Percentiles rank a stretch among this genome's conserved stretches.
Conservation (phyloP, 2,113 vertebrate species). For the Caranx ignobilis region DNA sequence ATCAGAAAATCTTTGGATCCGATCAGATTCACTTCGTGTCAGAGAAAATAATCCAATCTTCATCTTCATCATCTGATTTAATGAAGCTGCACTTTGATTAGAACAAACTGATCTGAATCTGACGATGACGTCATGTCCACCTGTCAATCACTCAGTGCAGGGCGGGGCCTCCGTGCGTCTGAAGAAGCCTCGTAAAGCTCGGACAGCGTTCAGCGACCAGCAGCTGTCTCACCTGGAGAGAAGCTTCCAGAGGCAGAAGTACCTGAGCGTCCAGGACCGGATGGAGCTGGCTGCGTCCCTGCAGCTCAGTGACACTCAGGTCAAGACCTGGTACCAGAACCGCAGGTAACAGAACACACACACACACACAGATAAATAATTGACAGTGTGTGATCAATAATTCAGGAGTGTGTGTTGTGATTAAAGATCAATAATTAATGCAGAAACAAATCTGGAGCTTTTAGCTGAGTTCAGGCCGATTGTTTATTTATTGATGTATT, state of each 20-base stretch:
- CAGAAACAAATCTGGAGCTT: constrained; percentile 51
- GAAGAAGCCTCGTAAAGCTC: constrained; percentile 93
- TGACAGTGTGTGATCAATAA: constrained; percentile 88
- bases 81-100: too few species aligned
- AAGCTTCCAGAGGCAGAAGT: constrained; percentile 94
- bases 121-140: background rate
- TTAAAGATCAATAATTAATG: constrained; percentile 85
- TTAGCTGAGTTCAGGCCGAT: constrained; percentile 6
- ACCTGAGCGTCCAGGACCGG: constrained; percentile 94
- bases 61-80: too few species aligned
- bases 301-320: constrained; percentile 94
- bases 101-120: background rate
- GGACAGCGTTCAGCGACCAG: constrained; percentile 95
- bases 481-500: constrained; percentile 18
- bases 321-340: constrained; percentile 96
- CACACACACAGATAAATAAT: constrained; percentile 89
- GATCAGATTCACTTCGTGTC: too few species aligned
- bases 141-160: constrained; percentile 19
- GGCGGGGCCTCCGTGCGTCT: constrained; percentile 60
- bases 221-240: constrained; percentile 92
- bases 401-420: constrained; percentile 72
- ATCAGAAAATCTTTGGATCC: background rate
- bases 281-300: constrained; percentile 94
- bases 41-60: too few species aligned
- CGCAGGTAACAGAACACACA: constrained; percentile 71